Base-by-base conservation (phyloP, 2,113 vertebrate species). In the Cranoglanis bouderius region DNA sequence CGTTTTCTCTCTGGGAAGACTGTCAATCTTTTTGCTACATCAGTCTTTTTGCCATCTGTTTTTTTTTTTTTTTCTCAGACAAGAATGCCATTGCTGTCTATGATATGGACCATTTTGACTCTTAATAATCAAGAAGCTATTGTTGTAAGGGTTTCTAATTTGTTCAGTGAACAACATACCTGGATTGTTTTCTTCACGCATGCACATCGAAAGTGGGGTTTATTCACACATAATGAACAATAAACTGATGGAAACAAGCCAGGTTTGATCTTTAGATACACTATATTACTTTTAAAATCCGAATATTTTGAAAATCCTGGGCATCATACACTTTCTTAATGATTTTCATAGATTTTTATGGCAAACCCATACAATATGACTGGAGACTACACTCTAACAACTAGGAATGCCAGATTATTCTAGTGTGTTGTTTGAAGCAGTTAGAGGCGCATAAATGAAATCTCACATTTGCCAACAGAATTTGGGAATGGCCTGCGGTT, bases 1-100 rank as follows among this genome's bases (percentile, higher is more conserved):
- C 29, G 26, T 77, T 82, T 51, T 67, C 77, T 53, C 61, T 53
- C 46, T 65, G 46, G 77, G 24, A 65, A 81, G 86, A 88, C 53
- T 88, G 78, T 51, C 86, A 82, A 32, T 80, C 32, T 85, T 87
- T 81, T 65, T 87, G 86, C 86, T 35, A 82, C 49, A 65, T 82
- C 26, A 6, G 61, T 82, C 61, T 88, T 70, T 88, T 88, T 77
- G 85, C 85, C 85, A 86, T 86, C 85, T 86, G 85, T 86, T 2
- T 53, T 24, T 38, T 53, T 86, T 77, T 85, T 63, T 38, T 7
- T 70, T n/a, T 26, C 38, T 8, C 24, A 83, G 81, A 83, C 24
- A 61, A 14, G 55, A 43, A 2, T 83, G 29, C 61, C 24, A 61
- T 82, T 9, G 8, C 55, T 59, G 16, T 57, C 24, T 83, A 55